Evolutionary conservation across 2,797 vertebrate genomes (phyloP), one percentile per base, ranked within the genome.

Genomic region (Poeciliopsis paucimaculata): DNA sequence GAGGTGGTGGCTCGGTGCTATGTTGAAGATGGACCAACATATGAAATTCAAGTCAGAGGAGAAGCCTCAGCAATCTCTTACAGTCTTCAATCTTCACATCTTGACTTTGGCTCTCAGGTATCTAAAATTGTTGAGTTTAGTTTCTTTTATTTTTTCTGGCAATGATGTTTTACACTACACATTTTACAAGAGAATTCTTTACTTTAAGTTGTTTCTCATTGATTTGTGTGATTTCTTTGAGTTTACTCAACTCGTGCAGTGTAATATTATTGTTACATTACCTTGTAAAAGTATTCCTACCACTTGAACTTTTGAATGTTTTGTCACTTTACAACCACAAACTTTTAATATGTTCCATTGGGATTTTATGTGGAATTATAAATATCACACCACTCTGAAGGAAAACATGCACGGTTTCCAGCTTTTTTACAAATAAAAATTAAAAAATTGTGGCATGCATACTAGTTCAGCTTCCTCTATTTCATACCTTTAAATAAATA

Each of bases 31-130:
- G 98, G 98, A 1, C 97, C 97, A 0, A 93, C 87, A 18, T 98
- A 98, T 6, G 79, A 96, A 47, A 45, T 99, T 16, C 16, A 9
- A 0, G 93, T 98, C 34, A 90, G 81, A 1, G 97, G 97, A 80
- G 94, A 97, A 80, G 95, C 97, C 11, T 97, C 97, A 0, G 60
- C 92, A 8, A 90, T 97, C 93, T 93, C n/a, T 49, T 99, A 97
- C 77, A 85, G 86, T 11, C 92, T 98, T 9, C 92, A 96, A 76
- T 72, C 51, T 12, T 90, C 82, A 0, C 81, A 95, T 46, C 92
- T 99, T 0, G 77, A 97, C 92, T 96, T 95, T 0, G 97, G 97
- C 41, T 83, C 93, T 62, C 97, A 96, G 97, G 97, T 99, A 95
- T 34, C 34, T 53, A 49, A 8, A 10, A 20, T 55, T 23, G 13